A percentile compares a stretch with the other conserved stretches of the same genome.
Conservation (phyloP, 2,113 vertebrate genomes). For the Callithrix jacchus region DNA sequence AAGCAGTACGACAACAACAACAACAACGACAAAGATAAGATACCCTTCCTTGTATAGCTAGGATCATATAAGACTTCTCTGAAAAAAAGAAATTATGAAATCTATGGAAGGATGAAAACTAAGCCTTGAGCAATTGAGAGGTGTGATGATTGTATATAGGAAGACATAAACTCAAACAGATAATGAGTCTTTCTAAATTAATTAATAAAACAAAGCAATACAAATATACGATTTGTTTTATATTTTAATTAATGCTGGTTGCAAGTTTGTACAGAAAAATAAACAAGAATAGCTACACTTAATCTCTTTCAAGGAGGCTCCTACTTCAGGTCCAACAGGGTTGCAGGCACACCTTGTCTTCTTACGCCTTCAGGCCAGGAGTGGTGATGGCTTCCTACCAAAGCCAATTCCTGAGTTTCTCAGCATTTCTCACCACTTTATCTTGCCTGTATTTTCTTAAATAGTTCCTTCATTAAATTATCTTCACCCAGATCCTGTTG, state of each 20-base stretch:
- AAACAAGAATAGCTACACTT: neutral
- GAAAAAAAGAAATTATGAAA: neutral
- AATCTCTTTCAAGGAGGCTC: neutral
- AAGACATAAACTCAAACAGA: neutral
- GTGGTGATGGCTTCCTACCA: neutral
- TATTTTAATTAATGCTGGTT: neutral
- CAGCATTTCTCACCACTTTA: neutral
- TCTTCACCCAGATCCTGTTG: neutral
- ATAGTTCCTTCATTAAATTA: neutral
- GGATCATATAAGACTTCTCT: neutral
- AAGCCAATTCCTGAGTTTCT: neutral
- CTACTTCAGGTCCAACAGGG: neutral
- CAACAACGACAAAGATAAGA: neutral
- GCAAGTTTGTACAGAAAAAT: neutral
- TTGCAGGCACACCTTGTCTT: neutral
- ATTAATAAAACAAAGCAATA: neutral
- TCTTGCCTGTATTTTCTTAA: neutral
- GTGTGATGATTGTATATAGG: neutral
- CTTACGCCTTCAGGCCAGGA: neutral
- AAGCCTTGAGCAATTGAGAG: neutral
- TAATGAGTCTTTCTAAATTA: neutral
- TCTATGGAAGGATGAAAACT: neutral
- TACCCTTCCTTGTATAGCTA: neutral
- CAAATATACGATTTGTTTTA: neutral
- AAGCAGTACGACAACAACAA: neutral